These are phyloP conservation scores for Vannuccia rotundouncinata DNA, from an alignment of 2,888 invertebrate species.

Conservation along the genomic window DNA sequence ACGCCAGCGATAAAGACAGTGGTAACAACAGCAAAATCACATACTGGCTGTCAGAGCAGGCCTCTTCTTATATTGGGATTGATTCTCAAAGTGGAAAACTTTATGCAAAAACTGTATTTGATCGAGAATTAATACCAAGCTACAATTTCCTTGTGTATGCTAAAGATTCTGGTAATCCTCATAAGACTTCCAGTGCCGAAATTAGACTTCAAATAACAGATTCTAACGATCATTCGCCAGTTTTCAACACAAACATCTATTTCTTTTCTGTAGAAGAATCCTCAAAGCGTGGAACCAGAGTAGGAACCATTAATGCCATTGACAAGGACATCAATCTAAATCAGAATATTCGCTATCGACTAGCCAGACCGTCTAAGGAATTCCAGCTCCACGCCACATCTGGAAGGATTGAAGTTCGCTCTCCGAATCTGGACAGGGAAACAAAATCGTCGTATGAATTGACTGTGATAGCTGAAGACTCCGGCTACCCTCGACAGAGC, in stretches of 20 bases:
- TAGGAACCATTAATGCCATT: slow-evolving; percentile 27
- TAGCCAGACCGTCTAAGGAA: neutral
- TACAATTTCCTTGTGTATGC: slow-evolving; percentile 29
- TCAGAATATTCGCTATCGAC: neutral
- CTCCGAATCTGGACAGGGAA: slow-evolving; percentile 31
- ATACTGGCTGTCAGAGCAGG: slow-evolving; percentile 21
- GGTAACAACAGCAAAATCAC: slow-evolving; percentile 17
- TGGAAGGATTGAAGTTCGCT: slow-evolving; percentile 31
- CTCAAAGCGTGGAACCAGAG: slow-evolving; percentile 22
- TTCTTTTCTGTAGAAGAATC: slow-evolving; percentile 31
- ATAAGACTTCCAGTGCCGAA: slow-evolving; percentile 25
- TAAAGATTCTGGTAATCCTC: slow-evolving; percentile 4
- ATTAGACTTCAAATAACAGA: slow-evolving; percentile 23
- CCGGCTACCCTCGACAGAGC: neutral
- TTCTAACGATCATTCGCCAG: slow-evolving; percentile 32
- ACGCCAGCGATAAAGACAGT: slow-evolving; percentile 30
- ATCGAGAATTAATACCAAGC: slow-evolving; percentile 16
- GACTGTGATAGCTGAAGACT: slow-evolving; percentile 31
- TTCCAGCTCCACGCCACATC: slow-evolving; percentile 24
- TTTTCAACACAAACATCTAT: slow-evolving; percentile 58
- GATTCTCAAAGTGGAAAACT: slow-evolving; percentile 26
- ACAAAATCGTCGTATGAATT: slow-evolving; percentile 28
- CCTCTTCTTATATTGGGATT: neutral
- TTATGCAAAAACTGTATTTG: slow-evolving; percentile 24
- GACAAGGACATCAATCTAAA: slow-evolving; percentile 30